Evolutionary conservation across 2,888 invertebrate species (phyloP).

Genomic region (Lordiphosa fenestrarum): DNA sequence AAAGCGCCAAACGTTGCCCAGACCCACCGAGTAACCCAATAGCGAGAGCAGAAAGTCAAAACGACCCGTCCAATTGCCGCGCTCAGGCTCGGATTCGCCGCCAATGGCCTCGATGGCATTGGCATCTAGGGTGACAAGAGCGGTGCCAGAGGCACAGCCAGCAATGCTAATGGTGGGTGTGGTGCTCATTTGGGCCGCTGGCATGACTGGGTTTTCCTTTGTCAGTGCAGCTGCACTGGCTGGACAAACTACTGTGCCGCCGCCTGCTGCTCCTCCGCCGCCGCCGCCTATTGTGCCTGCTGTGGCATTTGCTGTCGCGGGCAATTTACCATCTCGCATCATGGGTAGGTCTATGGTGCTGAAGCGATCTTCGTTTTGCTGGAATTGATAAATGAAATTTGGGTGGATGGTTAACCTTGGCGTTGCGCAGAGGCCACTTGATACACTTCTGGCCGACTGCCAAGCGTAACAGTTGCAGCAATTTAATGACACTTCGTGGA

Average conservation of each 20-base stretch:
- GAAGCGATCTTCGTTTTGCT: slow-evolving; percentile 76
- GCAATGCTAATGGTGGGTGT: slow-evolving; percentile 69
- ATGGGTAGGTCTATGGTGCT: slow-evolving; percentile 56
- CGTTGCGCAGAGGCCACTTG: slow-evolving; percentile 31
- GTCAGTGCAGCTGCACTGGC: slow-evolving; percentile 45
- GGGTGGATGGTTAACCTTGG: slow-evolving; percentile 41
- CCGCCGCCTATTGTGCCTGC: background rate
- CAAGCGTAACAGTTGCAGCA: slow-evolving; percentile 66
- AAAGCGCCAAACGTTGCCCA: slow-evolving; percentile 89
- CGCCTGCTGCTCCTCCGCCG: slow-evolving; percentile 15
- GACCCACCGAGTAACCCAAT: slow-evolving; percentile 87
- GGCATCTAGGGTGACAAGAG: slow-evolving; percentile 69
- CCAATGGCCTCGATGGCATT: slow-evolving; percentile 31
- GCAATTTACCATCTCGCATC: slow-evolving; percentile 28
- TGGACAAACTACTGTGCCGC: slow-evolving; percentile 43
- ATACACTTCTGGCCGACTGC: slow-evolving; percentile 37
- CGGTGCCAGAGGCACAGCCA: slow-evolving; percentile 77
- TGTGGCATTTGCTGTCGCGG: slow-evolving; percentile 42
- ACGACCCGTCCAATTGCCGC: slow-evolving; percentile 88
- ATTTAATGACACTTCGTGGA: no score
- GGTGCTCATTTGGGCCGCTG: slow-evolving; percentile 45
- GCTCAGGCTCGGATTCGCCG: slow-evolving; percentile 80
- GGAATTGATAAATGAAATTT: slow-evolving; percentile 11
- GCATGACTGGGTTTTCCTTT: slow-evolving; percentile 23
- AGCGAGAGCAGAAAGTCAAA: slow-evolving; percentile 88